Percentiles rank a stretch among this genome's conserved stretches.
Conservation (phyloP, 2,888 invertebrate genomes). For the Drosophila helvetica region DNA sequence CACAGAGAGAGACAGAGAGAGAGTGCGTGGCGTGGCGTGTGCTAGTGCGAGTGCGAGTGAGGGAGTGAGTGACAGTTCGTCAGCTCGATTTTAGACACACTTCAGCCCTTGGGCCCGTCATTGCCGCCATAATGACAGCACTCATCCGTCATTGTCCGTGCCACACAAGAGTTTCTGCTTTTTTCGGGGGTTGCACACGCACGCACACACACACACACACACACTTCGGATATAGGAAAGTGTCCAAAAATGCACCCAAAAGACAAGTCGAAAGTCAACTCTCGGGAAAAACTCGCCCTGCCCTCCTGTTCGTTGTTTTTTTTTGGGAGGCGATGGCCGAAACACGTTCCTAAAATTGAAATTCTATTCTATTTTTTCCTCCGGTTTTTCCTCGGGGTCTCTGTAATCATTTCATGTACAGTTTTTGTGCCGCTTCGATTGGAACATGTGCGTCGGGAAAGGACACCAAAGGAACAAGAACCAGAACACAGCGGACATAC, state of each 20-base stretch:
- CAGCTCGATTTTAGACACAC: conserved; percentile 73
- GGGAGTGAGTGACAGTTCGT: conserved; percentile 74
- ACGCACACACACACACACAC: conserved; percentile 11
- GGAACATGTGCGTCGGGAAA: conserved; percentile 76
- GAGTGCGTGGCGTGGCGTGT: neutral
- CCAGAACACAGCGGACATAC: conserved; percentile 42
- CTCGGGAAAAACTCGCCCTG: conserved; percentile 35
- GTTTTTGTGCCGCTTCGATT: conserved; percentile 74
- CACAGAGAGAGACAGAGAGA: neutral
- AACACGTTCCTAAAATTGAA: conserved; percentile 78
- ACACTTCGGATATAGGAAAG: conserved; percentile 40
- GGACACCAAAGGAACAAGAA: conserved; percentile 49
- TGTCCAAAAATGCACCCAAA: conserved; percentile 70
- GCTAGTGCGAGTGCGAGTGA: conserved; percentile 19
- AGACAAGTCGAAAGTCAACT: conserved; percentile 75
- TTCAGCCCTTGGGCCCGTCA: conserved; percentile 52
- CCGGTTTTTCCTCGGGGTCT: conserved; percentile 4
- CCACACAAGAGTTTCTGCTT: conserved; percentile 32
- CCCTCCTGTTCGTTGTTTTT: conserved; percentile 10
- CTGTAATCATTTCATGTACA: conserved; percentile 76
- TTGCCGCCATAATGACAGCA: conserved; percentile 69
- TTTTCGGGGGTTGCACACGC: conserved; percentile 38
- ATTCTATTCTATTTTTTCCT: conserved; percentile 53
- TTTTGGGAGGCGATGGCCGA: conserved; percentile 43
- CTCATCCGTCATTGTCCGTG: conserved; percentile 78